Evolutionary conservation across 2,113 vertebrate species (phyloP).

Genomic region (Motacilla alba): DNA sequence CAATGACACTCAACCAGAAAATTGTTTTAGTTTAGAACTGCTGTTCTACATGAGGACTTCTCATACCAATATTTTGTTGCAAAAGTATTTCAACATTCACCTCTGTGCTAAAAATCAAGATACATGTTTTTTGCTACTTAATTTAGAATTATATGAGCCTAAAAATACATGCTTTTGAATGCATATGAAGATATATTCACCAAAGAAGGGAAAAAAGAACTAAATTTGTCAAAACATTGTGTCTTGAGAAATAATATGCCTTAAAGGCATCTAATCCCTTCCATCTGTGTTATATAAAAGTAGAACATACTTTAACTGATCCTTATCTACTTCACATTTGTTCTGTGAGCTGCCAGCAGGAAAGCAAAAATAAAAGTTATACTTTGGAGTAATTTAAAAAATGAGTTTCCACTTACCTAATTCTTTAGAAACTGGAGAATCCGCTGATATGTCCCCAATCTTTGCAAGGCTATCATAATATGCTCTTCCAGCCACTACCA

Average conservation of each 20-base stretch:
- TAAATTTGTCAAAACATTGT: neutral
- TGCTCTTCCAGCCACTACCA: slow-evolving; percentile 88
- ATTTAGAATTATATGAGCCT: neutral
- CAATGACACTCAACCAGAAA: neutral
- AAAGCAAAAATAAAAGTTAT: neutral
- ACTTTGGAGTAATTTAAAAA: neutral
- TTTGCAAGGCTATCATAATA: slow-evolving; percentile 94
- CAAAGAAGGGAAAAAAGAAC: neutral
- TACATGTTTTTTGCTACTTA: neutral
- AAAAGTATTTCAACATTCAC: neutral
- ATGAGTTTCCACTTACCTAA: slow-evolving; percentile 80
- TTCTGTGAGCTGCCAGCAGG: neutral
- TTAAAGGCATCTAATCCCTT: neutral
- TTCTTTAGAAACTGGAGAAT: slow-evolving; percentile 92
- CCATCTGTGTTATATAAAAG: neutral
- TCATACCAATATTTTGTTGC: neutral
- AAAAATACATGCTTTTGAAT: neutral
- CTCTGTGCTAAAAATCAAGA: neutral
- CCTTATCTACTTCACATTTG: neutral
- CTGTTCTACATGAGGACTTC: neutral
- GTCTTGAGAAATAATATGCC: neutral
- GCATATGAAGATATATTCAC: neutral
- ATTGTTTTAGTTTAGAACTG: neutral
- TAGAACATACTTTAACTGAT: neutral
- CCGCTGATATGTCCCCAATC: slow-evolving; percentile 87